Base-by-base conservation (phyloP, 2,797 vertebrate genomes). In the Zenarchopterus dispar region DNA sequence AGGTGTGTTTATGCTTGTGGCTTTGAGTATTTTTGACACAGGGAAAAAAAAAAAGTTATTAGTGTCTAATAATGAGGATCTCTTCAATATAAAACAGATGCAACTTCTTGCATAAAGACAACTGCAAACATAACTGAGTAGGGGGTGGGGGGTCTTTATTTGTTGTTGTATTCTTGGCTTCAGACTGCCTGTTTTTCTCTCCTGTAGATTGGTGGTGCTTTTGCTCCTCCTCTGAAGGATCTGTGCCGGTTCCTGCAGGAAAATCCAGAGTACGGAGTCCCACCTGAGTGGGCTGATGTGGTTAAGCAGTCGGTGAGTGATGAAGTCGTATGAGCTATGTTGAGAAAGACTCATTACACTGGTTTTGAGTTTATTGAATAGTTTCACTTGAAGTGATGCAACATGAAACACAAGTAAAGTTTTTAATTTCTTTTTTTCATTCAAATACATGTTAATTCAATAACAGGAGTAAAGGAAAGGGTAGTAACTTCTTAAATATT, bases 241-340 rank as follows among this genome's bases (percentile, higher is more conserved):
- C 90, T 99, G 80, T 96, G 95, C 89, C 93, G 96, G 64, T 99
- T 99, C 90, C 92, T 99, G 66, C 97, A 97, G 89, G 97, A 99
- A 90, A 99, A 99, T 90, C 94, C 96, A 0, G 98, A 99, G 81
- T 99, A 98, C n/a, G 98, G 98, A 60, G 95, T 99, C 57, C 97
- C 98, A 67, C 97, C 98, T 24, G 98, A 99, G 80, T 99, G 98
- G 98, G 96, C 95, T 23, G 97, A 97, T 46, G 97, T 99, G 47
- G 98, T 99, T 61, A 99, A 97, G 76, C 97, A 98, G 59, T 99
- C 98, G 87, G 98, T 99, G 84, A 96, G 98, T 95, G 33, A 13
- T 13, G 9, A 13, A 3, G 13, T 39, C 11, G 11, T 11, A 2
- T 13, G 2, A 1, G 11, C 11, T 36, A 11, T 4, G 33, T 36